phyloP scores from a whole-genome alignment of 2,797 vertebrate genomes.

The Pristis pectinata region DNA sequence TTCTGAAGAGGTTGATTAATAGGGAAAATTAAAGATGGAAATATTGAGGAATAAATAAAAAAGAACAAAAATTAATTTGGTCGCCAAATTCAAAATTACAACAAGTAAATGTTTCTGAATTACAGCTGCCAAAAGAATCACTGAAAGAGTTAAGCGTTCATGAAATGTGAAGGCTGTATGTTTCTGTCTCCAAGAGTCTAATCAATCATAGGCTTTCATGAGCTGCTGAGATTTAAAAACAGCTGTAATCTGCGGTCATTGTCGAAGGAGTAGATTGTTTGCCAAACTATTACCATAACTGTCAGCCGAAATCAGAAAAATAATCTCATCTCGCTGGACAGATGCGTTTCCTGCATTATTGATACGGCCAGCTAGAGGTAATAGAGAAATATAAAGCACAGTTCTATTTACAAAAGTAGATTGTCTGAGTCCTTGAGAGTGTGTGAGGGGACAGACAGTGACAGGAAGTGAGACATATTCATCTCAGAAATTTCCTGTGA shows the following conservation, averaged over 20 bases:
- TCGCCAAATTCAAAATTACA: background rate
- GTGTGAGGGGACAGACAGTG: slow-evolving; percentile 88
- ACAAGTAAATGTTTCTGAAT: background rate
- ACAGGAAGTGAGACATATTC: slow-evolving; percentile 91
- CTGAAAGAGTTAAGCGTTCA: slow-evolving; percentile 64
- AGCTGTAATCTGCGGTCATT: slow-evolving; percentile 93
- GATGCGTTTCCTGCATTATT: slow-evolving; percentile 97
- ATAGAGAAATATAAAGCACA: slow-evolving; percentile 97
- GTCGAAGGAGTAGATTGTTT: slow-evolving; percentile 94
- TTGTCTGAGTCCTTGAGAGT: slow-evolving; percentile 94
- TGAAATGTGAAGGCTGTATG: slow-evolving; percentile 65
- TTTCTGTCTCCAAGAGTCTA: slow-evolving; percentile 68
- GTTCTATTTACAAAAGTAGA: slow-evolving; percentile 99
- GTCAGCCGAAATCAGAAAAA: slow-evolving; percentile 96
- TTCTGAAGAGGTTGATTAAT: background rate
- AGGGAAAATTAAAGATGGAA: background rate
- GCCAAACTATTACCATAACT: slow-evolving; percentile 99
- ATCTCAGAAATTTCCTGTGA: slow-evolving; percentile 84
- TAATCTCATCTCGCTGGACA: slow-evolving; percentile 93
- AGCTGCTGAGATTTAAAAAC: slow-evolving; percentile 82
- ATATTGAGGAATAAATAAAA: slow-evolving; percentile 6
- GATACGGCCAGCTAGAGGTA: slow-evolving; percentile 87
- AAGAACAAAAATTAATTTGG: background rate
- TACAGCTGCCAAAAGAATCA: slow-evolving; percentile 43
- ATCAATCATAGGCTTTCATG: slow-evolving; percentile 84